A percentile compares a stretch with the other conserved stretches of the same genome.
Conservation (phyloP, 2,888 invertebrate genomes). For the Torymus auratus region DNA sequence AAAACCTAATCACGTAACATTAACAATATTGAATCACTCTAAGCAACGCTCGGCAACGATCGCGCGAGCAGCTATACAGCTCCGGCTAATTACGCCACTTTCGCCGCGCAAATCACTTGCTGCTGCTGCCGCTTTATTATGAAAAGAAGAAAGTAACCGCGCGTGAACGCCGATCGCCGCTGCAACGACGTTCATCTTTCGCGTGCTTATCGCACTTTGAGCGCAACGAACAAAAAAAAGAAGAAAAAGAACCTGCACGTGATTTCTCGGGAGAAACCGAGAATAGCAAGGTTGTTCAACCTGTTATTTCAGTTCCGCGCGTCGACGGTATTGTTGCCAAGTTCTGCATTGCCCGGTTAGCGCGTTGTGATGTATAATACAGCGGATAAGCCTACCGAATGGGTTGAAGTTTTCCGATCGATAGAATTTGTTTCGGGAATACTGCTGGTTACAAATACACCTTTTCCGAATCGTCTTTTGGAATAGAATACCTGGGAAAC, state of each 20-base stretch:
- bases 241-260: background rate
- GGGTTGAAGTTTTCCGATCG: too few relatives aligned
- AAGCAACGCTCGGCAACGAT: conserved; percentile 6
- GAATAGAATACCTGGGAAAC: too few relatives aligned
- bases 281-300: conserved; percentile 66
- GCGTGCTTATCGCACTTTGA: conserved; percentile 1
- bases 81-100: conserved; percentile 13
- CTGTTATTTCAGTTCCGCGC: conserved; percentile 66
- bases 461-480: too few relatives aligned
- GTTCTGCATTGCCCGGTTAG: conserved; percentile 36
- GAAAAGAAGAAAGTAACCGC: conserved; percentile 41
- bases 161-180: background rate
- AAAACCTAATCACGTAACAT: conserved; percentile 12
- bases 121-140: background rate
- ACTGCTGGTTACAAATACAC: too few relatives aligned
- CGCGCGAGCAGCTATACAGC: background rate
- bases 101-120: conserved; percentile 26
- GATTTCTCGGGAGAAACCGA: conserved; percentile 33
- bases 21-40: conserved; percentile 14
- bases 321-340: conserved; percentile 65
- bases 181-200: conserved; percentile 2
- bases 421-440: too few relatives aligned
- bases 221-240: conserved; percentile 3
- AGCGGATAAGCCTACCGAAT: background rate
- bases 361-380: conserved; percentile 11